Percentiles rank a stretch among this genome's conserved stretches.
Conservation (phyloP, 2,888 invertebrate species). For the Lepidonotus clava region DNA sequence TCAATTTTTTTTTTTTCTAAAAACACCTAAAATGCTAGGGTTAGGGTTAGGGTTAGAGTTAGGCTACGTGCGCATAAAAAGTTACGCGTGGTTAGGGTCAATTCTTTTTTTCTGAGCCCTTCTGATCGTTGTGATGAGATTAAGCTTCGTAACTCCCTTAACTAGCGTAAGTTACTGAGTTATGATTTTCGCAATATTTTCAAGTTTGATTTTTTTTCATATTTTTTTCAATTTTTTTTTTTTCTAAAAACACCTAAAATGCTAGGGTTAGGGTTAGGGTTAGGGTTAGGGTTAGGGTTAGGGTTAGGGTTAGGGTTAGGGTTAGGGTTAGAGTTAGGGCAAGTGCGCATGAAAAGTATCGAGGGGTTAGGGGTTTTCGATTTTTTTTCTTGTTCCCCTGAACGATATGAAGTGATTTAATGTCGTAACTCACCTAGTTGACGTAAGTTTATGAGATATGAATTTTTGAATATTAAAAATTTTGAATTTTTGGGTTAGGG, state of each 20-base stretch:
- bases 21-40: constrained; percentile 60
- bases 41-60: constrained; percentile 56
- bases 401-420: constrained; percentile 51
- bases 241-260: no score
- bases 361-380: constrained; percentile 55
- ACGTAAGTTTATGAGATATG: constrained; percentile 35
- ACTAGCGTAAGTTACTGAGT: no score
- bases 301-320: constrained; percentile 59
- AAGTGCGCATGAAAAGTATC: constrained; percentile 43
- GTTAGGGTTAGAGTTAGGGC: constrained; percentile 58
- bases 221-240: no score
- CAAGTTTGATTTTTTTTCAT: no score
- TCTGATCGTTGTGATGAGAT: no score
- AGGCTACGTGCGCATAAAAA: constrained; percentile 26
- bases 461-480: constrained; percentile 53
- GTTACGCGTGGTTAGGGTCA: constrained; percentile 60
- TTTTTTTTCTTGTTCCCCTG: constrained; percentile 52
- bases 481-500: constrained; percentile 57
- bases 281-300: constrained; percentile 41
- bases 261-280: constrained; percentile 58
- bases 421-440: constrained; percentile 48
- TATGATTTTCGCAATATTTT: no score
- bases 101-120: no score
- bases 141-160: no score
- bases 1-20: no score